phyloP scores from a whole-genome alignment of 1,140 invertebrate genomes.

The Brachionus rubens region DNA sequence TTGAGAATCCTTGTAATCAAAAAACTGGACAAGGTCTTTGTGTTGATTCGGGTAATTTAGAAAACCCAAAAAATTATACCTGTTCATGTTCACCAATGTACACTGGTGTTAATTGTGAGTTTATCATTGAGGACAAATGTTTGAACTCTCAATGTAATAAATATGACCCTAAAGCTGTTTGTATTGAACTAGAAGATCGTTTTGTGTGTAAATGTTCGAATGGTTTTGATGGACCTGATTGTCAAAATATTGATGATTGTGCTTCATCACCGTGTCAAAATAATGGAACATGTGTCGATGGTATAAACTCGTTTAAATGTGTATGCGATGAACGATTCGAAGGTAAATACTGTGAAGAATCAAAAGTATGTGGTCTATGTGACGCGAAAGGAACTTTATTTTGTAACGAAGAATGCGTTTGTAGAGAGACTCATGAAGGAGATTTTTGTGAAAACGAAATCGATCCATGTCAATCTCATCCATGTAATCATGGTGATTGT shows the following conservation, averaged over 20 bases:
- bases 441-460: constrained; percentile 23
- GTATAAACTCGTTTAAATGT: constrained; percentile 51
- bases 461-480: constrained; percentile 79
- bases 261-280: constrained; percentile 17
- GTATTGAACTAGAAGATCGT: constrained; percentile 32
- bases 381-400: not conserved
- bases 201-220: constrained; percentile 39
- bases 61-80: not conserved
- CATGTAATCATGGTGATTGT: constrained; percentile 54
- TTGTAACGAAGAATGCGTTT: constrained; percentile 48
- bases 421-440: constrained; percentile 18
- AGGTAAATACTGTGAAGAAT: constrained; percentile 39
- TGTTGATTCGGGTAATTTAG: not conserved
- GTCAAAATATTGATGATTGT: constrained; percentile 39
- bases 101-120: constrained; percentile 40
- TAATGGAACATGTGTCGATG: constrained; percentile 35
- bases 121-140: not conserved
- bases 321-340: not conserved
- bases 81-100: constrained; percentile 39
- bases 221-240: constrained; percentile 10
- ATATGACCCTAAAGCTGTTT: constrained; percentile 38
- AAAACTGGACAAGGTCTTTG: constrained; percentile 11
- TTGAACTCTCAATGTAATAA: constrained; percentile 35
- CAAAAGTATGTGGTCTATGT: constrained; percentile 1
- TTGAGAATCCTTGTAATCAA: constrained; percentile 30